Percentiles rank a stretch among this genome's conserved stretches.
Evolutionary conservation across 30 jellyfish, hydroid and myxozoan species (phyloP).

Genomic region (Aurelia sp.): DNA sequence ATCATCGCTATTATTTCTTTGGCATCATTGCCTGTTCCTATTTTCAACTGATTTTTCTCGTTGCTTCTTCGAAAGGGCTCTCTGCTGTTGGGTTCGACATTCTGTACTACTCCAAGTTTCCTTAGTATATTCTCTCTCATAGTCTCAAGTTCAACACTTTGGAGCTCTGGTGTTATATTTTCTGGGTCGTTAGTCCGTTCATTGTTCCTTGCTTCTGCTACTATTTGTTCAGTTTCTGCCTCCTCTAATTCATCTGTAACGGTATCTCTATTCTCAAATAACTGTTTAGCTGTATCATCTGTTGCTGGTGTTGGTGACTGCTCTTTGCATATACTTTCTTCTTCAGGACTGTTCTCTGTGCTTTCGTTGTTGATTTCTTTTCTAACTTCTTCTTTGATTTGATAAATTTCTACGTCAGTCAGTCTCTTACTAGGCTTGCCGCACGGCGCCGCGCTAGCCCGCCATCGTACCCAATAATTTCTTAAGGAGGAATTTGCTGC

Average conservation of each 20-base stretch:
- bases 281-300: conserved; percentile 1
- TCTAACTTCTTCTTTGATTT: no score
- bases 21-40: neutral
- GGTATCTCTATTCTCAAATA: neutral
- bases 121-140: neutral
- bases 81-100: neutral
- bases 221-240: neutral
- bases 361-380: no score
- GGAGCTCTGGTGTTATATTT: neutral
- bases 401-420: neutral
- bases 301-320: no score
- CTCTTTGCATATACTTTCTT: no score
- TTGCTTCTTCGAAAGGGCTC: conserved; percentile 1
- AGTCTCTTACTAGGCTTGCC: no score
- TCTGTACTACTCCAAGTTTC: neutral
- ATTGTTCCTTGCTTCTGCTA: conserved; percentile 5
- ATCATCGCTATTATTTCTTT: neutral
- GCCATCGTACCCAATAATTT: no score
- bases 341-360: no score
- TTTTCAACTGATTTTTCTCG: neutral
- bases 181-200: neutral
- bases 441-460: no score
- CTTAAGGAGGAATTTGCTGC: no score
- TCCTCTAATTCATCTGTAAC: neutral
- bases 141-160: neutral